Percentiles rank a stretch among this genome's conserved stretches.
phyloP scores from a whole-genome alignment of 2,888 invertebrate genomes.

The Drosophila buzzatii region DNA sequence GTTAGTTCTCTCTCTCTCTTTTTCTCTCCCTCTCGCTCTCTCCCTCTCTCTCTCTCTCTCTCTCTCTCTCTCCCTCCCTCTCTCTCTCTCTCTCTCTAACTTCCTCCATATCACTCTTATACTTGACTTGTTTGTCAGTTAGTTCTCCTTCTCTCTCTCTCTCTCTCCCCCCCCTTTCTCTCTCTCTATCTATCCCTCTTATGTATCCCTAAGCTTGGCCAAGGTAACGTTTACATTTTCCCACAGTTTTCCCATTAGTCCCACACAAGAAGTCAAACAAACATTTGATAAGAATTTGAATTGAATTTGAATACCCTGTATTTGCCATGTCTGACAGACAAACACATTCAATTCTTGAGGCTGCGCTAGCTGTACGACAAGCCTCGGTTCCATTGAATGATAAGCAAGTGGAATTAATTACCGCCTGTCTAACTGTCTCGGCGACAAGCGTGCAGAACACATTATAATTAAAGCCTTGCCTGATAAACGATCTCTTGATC shows the following conservation, averaged over 20 bases:
- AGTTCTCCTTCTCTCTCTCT: too few relatives aligned
- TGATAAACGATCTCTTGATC: conserved; percentile 37
- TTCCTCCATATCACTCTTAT: too few relatives aligned
- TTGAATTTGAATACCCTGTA: conserved; percentile 5
- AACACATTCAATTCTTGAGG: conserved; percentile 13
- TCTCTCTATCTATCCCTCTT: too few relatives aligned
- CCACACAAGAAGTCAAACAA: neutral
- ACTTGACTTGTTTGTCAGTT: too few relatives aligned
- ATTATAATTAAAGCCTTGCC: conserved; percentile 46
- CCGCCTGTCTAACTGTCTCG: conserved; percentile 18
- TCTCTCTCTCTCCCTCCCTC: too few relatives aligned
- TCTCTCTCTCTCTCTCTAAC: too few relatives aligned
- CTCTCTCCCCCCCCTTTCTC: too few relatives aligned
- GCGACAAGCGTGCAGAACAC: conserved; percentile 18
- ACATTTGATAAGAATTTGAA: neutral
- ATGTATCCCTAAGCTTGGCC: neutral
- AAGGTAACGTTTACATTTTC: neutral
- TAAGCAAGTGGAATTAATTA: conserved; percentile 23
- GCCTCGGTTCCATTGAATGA: conserved; percentile 8
- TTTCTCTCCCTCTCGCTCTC: too few relatives aligned
- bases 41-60: too few relatives aligned
- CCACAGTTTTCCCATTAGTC: neutral
- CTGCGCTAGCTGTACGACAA: neutral
- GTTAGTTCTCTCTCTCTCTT: too few relatives aligned
- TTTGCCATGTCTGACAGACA: neutral